phyloP scores from a whole-genome alignment of 2,113 vertebrate genomes.

The Trinectes maculatus region DNA sequence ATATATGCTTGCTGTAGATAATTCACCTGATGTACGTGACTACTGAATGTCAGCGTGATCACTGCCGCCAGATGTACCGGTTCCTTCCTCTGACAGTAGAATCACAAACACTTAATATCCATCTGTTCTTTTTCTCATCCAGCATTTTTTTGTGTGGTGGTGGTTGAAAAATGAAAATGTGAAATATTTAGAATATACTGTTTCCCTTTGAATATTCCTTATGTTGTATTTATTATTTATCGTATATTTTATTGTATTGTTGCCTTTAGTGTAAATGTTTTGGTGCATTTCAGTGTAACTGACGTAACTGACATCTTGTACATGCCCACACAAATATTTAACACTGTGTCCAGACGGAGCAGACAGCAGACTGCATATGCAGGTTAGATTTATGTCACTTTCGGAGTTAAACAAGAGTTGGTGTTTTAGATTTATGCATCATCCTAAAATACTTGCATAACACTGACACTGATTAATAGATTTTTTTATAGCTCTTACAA shows the following conservation, averaged over 20 bases:
- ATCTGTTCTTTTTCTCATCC: constrained; percentile 24
- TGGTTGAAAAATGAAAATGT: not conserved
- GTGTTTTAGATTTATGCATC: not conserved
- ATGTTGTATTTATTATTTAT: too few species aligned
- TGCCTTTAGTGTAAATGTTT: not conserved
- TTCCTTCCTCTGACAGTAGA: constrained; percentile 31
- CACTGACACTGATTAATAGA: too few species aligned
- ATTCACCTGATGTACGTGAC: constrained; percentile 19
- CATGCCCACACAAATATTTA: too few species aligned
- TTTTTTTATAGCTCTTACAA: too few species aligned
- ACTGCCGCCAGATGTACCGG: constrained; percentile 46
- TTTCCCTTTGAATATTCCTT: too few species aligned
- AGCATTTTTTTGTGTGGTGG: not conserved
- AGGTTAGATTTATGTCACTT: not conserved
- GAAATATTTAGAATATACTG: too few species aligned
- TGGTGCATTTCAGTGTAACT: too few species aligned
- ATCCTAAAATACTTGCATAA: too few species aligned
- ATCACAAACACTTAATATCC: constrained; percentile 28
- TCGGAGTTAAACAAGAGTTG: not conserved
- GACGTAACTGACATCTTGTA: too few species aligned
- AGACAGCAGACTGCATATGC: too few species aligned
- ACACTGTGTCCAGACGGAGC: too few species aligned
- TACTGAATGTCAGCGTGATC: constrained; percentile 25
- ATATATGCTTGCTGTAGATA: not conserved
- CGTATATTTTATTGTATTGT: not conserved